These are phyloP conservation scores for Cebus imitator DNA, from an alignment of 2,113 vertebrate species.

Conservation along the genomic window DNA sequence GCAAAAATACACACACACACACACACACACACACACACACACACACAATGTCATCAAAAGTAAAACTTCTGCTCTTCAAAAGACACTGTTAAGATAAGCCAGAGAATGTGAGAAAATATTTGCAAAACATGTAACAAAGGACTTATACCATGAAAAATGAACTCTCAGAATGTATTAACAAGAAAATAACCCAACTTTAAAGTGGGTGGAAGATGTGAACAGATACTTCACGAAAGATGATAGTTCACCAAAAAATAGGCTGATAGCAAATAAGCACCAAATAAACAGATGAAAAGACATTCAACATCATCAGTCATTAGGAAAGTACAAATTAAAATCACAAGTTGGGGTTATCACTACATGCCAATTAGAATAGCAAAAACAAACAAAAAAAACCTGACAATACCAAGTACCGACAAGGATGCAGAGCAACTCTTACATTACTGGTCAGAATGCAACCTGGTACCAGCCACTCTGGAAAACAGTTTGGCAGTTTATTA, in stretches of 20 bases:
- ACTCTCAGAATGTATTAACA: background rate
- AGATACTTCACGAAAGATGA: background rate
- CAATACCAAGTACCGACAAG: background rate
- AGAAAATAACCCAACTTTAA: background rate
- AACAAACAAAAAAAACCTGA: background rate
- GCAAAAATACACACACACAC: no score
- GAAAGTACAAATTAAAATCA: slow-evolving; percentile 13
- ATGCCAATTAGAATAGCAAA: background rate
- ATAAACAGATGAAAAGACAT: background rate
- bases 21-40: no score
- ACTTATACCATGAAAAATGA: background rate
- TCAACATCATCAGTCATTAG: background rate
- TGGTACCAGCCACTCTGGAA: background rate
- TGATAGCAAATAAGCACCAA: background rate
- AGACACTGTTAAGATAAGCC: background rate
- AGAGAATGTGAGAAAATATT: background rate
- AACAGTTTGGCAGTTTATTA: background rate
- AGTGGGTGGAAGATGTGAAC: background rate
- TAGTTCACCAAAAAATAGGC: background rate
- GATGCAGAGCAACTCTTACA: background rate
- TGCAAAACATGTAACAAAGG: background rate
- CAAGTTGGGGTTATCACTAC: background rate
- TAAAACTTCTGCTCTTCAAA: background rate
- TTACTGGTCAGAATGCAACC: background rate
- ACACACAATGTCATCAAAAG: no score